phyloP scores from a whole-genome alignment of 2,888 invertebrate genomes.

The Mythimna pallens region DNA sequence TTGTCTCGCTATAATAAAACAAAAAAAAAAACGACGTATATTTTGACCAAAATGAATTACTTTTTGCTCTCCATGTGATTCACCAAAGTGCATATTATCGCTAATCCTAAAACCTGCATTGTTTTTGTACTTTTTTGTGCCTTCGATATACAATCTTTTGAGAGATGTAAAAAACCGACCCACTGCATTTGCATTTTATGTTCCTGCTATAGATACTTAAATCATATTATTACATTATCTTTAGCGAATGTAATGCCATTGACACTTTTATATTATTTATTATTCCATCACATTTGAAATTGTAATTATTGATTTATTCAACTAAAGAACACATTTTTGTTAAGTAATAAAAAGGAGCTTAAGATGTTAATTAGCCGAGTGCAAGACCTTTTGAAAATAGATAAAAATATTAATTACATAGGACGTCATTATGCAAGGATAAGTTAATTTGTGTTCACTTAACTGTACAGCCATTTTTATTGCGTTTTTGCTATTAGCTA shows the following conservation, averaged over 20 bases:
- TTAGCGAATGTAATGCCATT: not conserved
- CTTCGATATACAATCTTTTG: conserved; percentile 43
- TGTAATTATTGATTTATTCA: not conserved
- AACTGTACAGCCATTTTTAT: conserved; percentile 25
- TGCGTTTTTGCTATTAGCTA: conserved; percentile 37
- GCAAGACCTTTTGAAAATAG: conserved; percentile 30
- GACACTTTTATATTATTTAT: conserved; percentile 1
- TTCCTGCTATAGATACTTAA: conserved; percentile 12
- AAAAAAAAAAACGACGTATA: conserved; percentile 12
- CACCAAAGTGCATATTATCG: conserved; percentile 65
- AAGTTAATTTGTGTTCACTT: conserved; percentile 46
- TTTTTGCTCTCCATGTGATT: conserved; percentile 59
- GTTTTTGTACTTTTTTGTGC: conserved; percentile 49
- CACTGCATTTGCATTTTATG: conserved; percentile 30
- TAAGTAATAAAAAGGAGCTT: not conserved
- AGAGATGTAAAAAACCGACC: conserved; percentile 44
- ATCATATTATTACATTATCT: conserved; percentile 4
- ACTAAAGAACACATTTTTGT: not conserved
- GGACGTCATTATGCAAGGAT: conserved; percentile 44
- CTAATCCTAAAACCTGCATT: conserved; percentile 55
- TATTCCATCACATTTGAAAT: not conserved
- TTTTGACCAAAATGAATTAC: conserved; percentile 37
- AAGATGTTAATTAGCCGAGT: conserved; percentile 2
- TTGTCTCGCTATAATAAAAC: conserved; percentile 38
- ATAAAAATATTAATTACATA: conserved; percentile 30